These are phyloP conservation scores for Pegoplata infirma DNA, from an alignment of 2,888 invertebrate species.

Conservation along the genomic window DNA sequence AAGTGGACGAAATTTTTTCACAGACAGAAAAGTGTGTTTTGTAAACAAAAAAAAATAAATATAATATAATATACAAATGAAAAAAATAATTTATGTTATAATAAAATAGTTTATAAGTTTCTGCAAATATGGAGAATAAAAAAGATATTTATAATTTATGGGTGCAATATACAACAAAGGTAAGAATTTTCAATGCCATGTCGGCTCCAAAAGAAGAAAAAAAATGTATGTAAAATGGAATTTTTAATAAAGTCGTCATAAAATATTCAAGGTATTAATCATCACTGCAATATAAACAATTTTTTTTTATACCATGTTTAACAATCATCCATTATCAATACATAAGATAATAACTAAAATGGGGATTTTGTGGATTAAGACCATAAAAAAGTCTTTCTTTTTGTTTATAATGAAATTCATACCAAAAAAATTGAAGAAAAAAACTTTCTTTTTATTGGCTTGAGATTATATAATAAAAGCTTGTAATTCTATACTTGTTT, in stretches of 20 bases:
- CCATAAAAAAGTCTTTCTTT: neutral
- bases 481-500: neutral
- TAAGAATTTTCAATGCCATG: constrained; percentile 65
- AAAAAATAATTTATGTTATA: constrained; percentile 30
- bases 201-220: constrained; percentile 18
- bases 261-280: constrained; percentile 49
- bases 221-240: too few relatives aligned
- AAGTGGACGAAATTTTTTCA: constrained; percentile 39
- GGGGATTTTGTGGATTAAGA: too few relatives aligned
- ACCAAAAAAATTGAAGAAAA: too few relatives aligned
- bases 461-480: neutral
- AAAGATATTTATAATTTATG: constrained; percentile 80
- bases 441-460: neutral
- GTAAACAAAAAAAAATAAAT: constrained; percentile 59
- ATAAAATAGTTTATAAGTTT: constrained; percentile 52
- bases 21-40: constrained; percentile 43
- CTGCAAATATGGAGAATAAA: constrained; percentile 74
- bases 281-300: constrained; percentile 16
- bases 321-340: neutral
- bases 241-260: constrained; percentile 18
- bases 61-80: constrained; percentile 39
- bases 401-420: neutral
- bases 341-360: neutral
- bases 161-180: constrained; percentile 80
- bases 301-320: neutral